These are phyloP conservation scores for Eilema griseolum DNA, from an alignment of 2,888 invertebrate genomes.

Conservation along the genomic window DNA sequence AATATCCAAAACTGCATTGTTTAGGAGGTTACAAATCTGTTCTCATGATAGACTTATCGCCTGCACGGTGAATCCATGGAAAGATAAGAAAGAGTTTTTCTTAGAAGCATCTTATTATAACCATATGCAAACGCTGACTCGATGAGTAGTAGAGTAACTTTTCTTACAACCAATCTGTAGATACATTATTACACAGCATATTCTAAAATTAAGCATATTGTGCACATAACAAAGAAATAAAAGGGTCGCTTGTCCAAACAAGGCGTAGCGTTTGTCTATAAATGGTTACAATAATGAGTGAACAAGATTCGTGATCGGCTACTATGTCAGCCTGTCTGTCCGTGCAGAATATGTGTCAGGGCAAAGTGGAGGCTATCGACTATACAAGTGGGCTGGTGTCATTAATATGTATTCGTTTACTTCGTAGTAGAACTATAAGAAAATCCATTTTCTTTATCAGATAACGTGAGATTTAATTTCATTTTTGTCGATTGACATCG, in stretches of 20 bases:
- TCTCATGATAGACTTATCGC: not conserved
- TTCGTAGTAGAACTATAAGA: not conserved
- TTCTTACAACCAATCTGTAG: not conserved
- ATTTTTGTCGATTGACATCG: not conserved
- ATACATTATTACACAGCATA: conserved; percentile 6
- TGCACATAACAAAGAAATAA: conserved; percentile 24
- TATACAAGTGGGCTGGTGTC: conserved; percentile 35
- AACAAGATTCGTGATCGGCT: conserved; percentile 49
- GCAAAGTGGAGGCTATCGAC: conserved; percentile 63
- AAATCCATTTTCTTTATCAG: not conserved
- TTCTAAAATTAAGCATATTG: conserved; percentile 18
- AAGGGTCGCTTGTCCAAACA: conserved; percentile 31
- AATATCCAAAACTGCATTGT: not conserved
- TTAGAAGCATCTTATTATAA: no score
- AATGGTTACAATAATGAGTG: conserved; percentile 49
- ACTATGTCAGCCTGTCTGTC: conserved; percentile 56
- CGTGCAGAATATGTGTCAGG: conserved; percentile 72
- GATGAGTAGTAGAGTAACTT: not conserved
- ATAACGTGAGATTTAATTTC: not conserved
- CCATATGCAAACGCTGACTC: not conserved
- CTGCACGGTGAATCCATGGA: no score
- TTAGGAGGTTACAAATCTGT: not conserved
- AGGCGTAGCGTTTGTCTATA: conserved; percentile 41
- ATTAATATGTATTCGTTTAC: conserved; percentile 43
- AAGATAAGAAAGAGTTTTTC: no score